Percentiles rank a stretch among this genome's conserved stretches.
phyloP scores from a whole-genome alignment of 1,140 invertebrate genomes.

The Ericerus pela region DNA sequence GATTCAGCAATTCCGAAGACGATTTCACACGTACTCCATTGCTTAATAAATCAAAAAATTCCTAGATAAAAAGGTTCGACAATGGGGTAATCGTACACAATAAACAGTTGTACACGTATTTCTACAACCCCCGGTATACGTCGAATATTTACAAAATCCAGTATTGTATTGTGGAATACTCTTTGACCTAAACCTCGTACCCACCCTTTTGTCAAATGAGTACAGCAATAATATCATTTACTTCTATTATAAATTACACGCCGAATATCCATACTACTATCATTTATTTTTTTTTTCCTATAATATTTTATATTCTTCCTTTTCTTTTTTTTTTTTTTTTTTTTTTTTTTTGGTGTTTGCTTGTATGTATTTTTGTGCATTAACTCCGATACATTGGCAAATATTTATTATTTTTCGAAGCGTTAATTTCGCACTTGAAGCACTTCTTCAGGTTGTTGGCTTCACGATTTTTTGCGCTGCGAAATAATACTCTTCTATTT shows the following conservation, averaged over 20 bases:
- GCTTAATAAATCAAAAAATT: constrained; percentile 8
- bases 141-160: background rate
- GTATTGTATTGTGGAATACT: constrained; percentile 1
- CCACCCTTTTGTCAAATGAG: background rate
- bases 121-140: constrained; percentile 8
- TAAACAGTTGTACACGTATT: constrained; percentile 1
- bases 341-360: too few species aligned
- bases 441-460: too few species aligned
- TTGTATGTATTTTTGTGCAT: too few species aligned
- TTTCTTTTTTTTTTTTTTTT: too few species aligned
- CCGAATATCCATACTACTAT: constrained; percentile 2
- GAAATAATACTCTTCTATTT: too few species aligned
- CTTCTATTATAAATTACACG: constrained; percentile 11
- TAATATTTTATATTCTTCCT: too few species aligned
- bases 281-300: background rate
- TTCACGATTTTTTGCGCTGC: too few species aligned
- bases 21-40: constrained; percentile 10
- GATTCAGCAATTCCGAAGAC: constrained; percentile 10
- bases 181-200: constrained; percentile 4
- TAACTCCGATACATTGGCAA: too few species aligned
- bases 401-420: too few species aligned
- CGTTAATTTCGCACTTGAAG: too few species aligned
- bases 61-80: background rate
- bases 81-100: background rate
- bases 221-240: constrained; percentile 11